Evolutionary conservation across 2,797 vertebrate genomes (phyloP), one percentile per base, ranked within the genome.

Genomic region (Myotis daubentonii): DNA sequence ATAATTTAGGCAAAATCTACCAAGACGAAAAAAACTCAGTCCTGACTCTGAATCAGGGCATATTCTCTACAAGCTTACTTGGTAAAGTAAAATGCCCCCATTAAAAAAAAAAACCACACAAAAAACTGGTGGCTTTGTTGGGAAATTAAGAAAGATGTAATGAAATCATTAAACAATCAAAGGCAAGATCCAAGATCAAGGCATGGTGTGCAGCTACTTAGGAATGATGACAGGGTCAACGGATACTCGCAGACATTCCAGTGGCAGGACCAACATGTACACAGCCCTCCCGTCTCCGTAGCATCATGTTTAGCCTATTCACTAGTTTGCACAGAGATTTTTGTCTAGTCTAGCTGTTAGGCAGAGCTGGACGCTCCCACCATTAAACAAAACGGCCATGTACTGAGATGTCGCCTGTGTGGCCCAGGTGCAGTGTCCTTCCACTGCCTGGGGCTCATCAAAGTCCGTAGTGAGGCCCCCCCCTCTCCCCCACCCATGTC

Each of bases 1-100:
- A 93, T 88, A 87, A 93, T 72, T 86, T 89, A 94, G 81, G 36
- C 22, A 90, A 87, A 86, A 93, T 74, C 49, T 49, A 57, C 80
- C 68, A 86, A 79, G 9, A 20, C 0, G 41, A 68, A 66, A 10
- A 68, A 38, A 22, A 22, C 66, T 83, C 3, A 0, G 20, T 86
- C 53, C 12, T 82, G 16, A 88, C 33, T 90, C 28, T 88, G 78
- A 33, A 19, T 89, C 44, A 70, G 8, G 55, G 38, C 1, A 44
- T 68, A 20, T 80, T 80, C 25, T 89, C 55, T 70, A 10, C 25
- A 94, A 81, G 16, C 13, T 71, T 93, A 53, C 20, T 80, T 93
- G 91, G 33, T 75, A 91, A 86, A 76, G 9, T 17, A 62, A 28
- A 93, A 83, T 91, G 74, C 66, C 11, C 15, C 33, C 70, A 19